phyloP scores from a whole-genome alignment of 2,888 invertebrate species.

The Lasioglossum zephyrum region DNA sequence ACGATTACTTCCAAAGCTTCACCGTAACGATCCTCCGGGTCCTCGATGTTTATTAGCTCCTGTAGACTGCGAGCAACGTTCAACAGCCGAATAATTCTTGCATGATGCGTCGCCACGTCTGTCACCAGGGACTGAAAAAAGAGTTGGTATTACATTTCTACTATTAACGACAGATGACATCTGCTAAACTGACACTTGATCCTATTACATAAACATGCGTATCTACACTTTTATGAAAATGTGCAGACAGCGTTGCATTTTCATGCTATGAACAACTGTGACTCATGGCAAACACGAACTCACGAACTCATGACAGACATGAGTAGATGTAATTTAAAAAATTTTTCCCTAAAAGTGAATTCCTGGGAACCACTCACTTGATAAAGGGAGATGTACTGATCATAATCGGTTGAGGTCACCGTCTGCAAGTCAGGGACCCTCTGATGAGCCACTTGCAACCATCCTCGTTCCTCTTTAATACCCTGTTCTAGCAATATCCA shows the following conservation, averaged over 20 bases:
- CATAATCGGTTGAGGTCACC: constrained; percentile 93
- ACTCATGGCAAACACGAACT: too few species aligned
- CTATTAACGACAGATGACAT: background rate
- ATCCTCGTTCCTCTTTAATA: constrained; percentile 92
- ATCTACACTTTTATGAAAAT: background rate
- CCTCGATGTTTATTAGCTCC: constrained; percentile 90
- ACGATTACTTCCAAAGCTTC: constrained; percentile 90
- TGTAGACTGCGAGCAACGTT: constrained; percentile 90
- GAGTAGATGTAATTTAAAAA: too few species aligned
- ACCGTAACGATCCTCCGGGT: constrained; percentile 90
- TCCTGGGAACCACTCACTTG: constrained; percentile 82
- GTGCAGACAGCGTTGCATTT: background rate
- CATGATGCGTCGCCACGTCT: constrained; percentile 92
- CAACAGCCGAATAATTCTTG: constrained; percentile 90
- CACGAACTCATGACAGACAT: too few species aligned
- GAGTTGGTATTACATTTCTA: background rate
- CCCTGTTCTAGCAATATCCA: constrained; percentile 93
- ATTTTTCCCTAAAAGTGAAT: too few species aligned
- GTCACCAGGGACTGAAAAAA: constrained; percentile 88
- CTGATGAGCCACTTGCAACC: constrained; percentile 93
- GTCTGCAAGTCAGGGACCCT: constrained; percentile 92
- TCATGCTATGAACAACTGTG: too few species aligned
- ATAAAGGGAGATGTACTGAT: constrained; percentile 93
- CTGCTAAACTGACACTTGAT: background rate
- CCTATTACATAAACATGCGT: background rate